Base-by-base conservation (phyloP, 2,888 invertebrate genomes). In the Corythucha ciliata region DNA sequence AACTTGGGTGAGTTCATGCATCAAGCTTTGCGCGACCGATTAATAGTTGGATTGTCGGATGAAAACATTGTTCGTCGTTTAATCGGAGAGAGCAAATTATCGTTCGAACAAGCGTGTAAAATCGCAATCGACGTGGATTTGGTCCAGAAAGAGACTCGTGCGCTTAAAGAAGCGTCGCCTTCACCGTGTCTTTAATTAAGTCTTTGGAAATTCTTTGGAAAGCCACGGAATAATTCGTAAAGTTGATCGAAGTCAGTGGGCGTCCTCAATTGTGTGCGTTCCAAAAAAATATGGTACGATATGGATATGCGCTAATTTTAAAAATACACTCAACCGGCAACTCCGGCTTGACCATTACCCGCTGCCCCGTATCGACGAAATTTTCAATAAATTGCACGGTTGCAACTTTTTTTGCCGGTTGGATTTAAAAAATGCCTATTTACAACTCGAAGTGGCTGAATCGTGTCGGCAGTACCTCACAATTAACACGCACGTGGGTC, bases 181-280 rank as follows among this genome's bases (percentile, higher is more conserved):
- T n/a, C n/a, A n/a, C n/a, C n/a, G n/a, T n/a, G n/a, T n/a, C n/a
- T n/a, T n/a, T n/a, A n/a, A n/a, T n/a, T n/a, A n/a, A n/a, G n/a
- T n/a, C n/a, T n/a, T n/a, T n/a, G n/a, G n/a, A n/a, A n/a, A n/a
- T n/a, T 32, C 49, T 12, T 27, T 55, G 14, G 27, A 44, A 21
- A 32, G 16, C 12, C 32, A 33, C 25, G 44, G 55, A 8, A 45
- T 57, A 10, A 37, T 57, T 14, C 21, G 33, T 34, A 46, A 32
- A 20, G 54, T 56, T 4, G 25, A 10, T 6, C 34, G 46, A n/a
- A 51, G 50, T 37, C 51, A 54, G 36, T 56, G 56, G 50, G 51
- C 47, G 8, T 41, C 41, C 3, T 26, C 41, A 4, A 24, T 41
- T 10, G 41, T 41, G 4, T 3, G 4, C 25, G 41, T 42, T 46